A percentile compares a stretch with the other conserved stretches of the same genome.
Evolutionary conservation across 2,797 vertebrate genomes (phyloP).

Genomic region (Rhodeus uyekii): DNA sequence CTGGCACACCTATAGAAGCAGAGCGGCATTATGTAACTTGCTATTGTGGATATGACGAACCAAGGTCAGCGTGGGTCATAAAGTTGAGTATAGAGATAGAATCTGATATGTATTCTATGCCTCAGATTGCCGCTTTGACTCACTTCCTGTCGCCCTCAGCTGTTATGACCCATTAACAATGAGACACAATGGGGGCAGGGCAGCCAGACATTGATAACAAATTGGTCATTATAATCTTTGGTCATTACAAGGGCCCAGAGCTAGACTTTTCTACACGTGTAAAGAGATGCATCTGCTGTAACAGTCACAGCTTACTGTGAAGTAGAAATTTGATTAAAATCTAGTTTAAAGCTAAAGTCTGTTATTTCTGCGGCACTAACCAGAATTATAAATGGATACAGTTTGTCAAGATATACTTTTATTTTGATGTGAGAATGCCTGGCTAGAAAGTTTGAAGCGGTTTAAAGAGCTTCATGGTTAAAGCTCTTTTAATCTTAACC

Average conservation of each 20-base stretch:
- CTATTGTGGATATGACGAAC: background rate
- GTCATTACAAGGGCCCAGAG: background rate
- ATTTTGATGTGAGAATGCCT: background rate
- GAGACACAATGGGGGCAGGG: slow-evolving; percentile 4
- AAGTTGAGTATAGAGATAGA: background rate
- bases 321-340: background rate
- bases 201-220: background rate
- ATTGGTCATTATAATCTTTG: background rate
- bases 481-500: no score
- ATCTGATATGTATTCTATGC: background rate
- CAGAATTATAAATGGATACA: background rate
- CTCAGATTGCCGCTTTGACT: slow-evolving; percentile 27
- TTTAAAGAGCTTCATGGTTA: no score
- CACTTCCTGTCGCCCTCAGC: slow-evolving; percentile 37
- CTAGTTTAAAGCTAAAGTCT: background rate
- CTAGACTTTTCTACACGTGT: background rate
- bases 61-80: background rate
- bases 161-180: slow-evolving; percentile 38
- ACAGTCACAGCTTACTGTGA: background rate
- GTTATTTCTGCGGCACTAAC: background rate
- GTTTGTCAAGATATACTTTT: background rate
- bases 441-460: background rate
- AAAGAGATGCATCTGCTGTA: background rate
- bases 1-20: background rate
- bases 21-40: background rate